phyloP scores from a whole-genome alignment of 92 coral and sea anemone species.

The Scolanthus callimorphus region DNA sequence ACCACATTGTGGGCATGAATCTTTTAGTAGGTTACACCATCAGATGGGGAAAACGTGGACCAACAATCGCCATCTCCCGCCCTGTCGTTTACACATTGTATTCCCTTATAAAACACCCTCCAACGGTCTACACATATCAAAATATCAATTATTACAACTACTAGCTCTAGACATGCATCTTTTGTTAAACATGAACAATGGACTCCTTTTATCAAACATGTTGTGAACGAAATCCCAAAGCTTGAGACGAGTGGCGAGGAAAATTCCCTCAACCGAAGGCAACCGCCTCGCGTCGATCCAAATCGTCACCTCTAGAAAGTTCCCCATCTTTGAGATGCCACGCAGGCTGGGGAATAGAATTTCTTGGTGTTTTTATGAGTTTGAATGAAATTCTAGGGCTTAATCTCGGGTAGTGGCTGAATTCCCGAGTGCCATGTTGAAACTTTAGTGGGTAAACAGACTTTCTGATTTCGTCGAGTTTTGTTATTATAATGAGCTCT shows the following conservation, averaged over 20 bases:
- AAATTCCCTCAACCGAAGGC: not conserved
- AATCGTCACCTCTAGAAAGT: too few relatives aligned
- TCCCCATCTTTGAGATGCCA: conserved; percentile 7
- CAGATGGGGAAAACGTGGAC: conserved; percentile 84
- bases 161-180: conserved; percentile 84
- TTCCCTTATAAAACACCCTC: conserved; percentile 35
- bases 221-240: conserved; percentile 35
- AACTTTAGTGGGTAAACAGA: conserved; percentile 12
- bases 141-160: conserved; percentile 83
- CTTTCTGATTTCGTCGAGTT: conserved; percentile 75
- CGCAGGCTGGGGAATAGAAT: not conserved
- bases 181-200: conserved; percentile 82
- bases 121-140: conserved; percentile 46
- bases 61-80: conserved; percentile 54
- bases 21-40: conserved; percentile 30
- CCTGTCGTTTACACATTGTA: conserved; percentile 59
- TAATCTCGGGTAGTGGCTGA: conserved; percentile 8
- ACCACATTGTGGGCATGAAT: conserved; percentile 70
- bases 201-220: conserved; percentile 90
- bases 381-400: conserved; percentile 12
- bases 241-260: not conserved
- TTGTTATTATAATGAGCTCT: conserved; percentile 82
- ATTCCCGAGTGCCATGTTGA: not conserved
- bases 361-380: conserved; percentile 4
- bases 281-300: not conserved